Conservation (phyloP, 2,113 vertebrate genomes). For the Excalfactoria chinensis region DNA sequence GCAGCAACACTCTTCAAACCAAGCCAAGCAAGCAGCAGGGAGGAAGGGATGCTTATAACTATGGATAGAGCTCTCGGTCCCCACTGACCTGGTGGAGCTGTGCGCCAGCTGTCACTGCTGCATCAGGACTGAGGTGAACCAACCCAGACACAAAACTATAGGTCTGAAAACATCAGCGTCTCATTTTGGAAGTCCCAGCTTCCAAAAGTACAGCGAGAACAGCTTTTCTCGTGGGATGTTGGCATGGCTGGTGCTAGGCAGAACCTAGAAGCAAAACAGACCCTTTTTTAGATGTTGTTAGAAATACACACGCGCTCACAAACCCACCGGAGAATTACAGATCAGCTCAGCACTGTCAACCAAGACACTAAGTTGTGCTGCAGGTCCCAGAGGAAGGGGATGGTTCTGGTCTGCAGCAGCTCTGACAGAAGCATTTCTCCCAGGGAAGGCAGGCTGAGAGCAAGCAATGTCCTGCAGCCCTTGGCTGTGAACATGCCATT, state of each 20-base stretch:
- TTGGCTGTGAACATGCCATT: background rate
- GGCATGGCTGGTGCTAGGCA: slow-evolving; percentile 64
- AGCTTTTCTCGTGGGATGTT: slow-evolving; percentile 67
- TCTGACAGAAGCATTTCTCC: background rate
- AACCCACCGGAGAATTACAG: slow-evolving; percentile 30
- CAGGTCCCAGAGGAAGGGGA: background rate
- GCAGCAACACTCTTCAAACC: background rate
- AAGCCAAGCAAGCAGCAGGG: background rate
- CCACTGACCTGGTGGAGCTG: background rate
- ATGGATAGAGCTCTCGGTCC: slow-evolving; percentile 16
- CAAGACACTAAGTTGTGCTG: background rate
- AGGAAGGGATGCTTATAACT: background rate
- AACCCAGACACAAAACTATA: background rate
- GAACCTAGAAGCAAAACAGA: slow-evolving; percentile 62
- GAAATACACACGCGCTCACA: background rate
- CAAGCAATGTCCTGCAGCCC: background rate
- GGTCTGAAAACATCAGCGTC: background rate
- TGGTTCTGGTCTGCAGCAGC: background rate
- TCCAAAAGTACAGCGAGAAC: slow-evolving; percentile 65
- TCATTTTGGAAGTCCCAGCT: slow-evolving; percentile 51
- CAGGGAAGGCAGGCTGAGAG: background rate
- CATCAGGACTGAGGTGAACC: background rate
- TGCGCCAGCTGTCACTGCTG: background rate
- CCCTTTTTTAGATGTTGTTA: slow-evolving; percentile 34
- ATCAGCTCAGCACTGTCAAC: background rate